phyloP scores from a whole-genome alignment of 2,113 vertebrate genomes.

The Pelecanoides urinatrix region DNA sequence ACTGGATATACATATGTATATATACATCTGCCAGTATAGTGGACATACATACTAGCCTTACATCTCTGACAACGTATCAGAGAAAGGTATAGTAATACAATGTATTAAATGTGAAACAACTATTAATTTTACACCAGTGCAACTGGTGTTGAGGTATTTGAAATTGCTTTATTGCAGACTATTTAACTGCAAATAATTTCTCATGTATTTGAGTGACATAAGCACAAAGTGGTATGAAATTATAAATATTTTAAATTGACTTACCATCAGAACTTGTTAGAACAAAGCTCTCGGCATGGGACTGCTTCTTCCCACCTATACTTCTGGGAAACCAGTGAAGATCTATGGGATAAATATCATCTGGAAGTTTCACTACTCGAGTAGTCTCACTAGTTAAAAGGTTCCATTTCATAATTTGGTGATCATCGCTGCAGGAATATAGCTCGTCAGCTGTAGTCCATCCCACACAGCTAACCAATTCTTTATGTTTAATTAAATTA shows the following conservation, averaged over 20 bases:
- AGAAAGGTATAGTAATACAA: background rate
- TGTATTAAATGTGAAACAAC: background rate
- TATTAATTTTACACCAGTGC: background rate
- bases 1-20: background rate
- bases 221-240: background rate
- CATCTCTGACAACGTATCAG: background rate
- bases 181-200: background rate
- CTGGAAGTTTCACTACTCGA: constrained; percentile 83
- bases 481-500: constrained; percentile 86
- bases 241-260: background rate
- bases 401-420: constrained; percentile 93
- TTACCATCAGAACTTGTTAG: constrained; percentile 95
- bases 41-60: background rate
- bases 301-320: constrained; percentile 86
- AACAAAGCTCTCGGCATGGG: constrained; percentile 86
- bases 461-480: constrained; percentile 92
- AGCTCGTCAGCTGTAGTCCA: constrained; percentile 95
- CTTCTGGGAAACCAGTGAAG: constrained; percentile 93
- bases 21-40: background rate
- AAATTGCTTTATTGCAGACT: background rate
- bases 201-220: background rate
- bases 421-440: constrained; percentile 94
- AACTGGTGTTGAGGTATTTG: background rate
- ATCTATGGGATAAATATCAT: constrained; percentile 89
- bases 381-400: constrained; percentile 84